These are phyloP conservation scores for Stigmatopora argus DNA, from an alignment of 2,113 vertebrate genomes.

Conservation along the genomic window DNA sequence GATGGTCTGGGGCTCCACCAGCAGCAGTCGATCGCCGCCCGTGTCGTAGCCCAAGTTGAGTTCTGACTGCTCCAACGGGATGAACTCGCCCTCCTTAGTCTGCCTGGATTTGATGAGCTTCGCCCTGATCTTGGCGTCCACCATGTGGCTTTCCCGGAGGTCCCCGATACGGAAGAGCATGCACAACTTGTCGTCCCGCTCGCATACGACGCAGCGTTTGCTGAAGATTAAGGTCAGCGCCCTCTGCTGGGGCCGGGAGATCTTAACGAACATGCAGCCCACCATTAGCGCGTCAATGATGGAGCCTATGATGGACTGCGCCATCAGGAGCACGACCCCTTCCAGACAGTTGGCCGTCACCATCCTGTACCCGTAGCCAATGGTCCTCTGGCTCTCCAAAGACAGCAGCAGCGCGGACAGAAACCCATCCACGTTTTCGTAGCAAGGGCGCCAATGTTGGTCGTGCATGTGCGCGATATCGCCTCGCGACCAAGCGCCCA, in stretches of 20 bases:
- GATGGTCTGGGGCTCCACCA: conserved; percentile 81
- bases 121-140: conserved; percentile 79
- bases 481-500: conserved; percentile 70
- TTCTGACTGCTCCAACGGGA: conserved; percentile 80
- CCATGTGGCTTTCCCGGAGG: conserved; percentile 80
- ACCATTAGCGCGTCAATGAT: conserved; percentile 81
- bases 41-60: conserved; percentile 80
- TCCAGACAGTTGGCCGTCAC: conserved; percentile 74
- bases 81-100: conserved; percentile 79
- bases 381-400: conserved; percentile 78
- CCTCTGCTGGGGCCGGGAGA: conserved; percentile 79
- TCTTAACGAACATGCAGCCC: conserved; percentile 85
- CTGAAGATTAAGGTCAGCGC: conserved; percentile 83
- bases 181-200: conserved; percentile 72
- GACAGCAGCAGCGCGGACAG: conserved; percentile 78
- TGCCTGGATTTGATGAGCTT: conserved; percentile 82
- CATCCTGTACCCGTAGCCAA: conserved; percentile 77
- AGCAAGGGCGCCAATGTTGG: conserved; percentile 68
- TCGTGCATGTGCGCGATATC: conserved; percentile 71
- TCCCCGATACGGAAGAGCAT: conserved; percentile 80
- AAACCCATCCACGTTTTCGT: conserved; percentile 75
- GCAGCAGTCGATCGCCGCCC: conserved; percentile 74
- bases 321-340: conserved; percentile 72
- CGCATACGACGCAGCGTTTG: conserved; percentile 75
- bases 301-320: conserved; percentile 76